Conservation (phyloP, 2,888 invertebrate genomes). For the Watsonalla binaria region DNA sequence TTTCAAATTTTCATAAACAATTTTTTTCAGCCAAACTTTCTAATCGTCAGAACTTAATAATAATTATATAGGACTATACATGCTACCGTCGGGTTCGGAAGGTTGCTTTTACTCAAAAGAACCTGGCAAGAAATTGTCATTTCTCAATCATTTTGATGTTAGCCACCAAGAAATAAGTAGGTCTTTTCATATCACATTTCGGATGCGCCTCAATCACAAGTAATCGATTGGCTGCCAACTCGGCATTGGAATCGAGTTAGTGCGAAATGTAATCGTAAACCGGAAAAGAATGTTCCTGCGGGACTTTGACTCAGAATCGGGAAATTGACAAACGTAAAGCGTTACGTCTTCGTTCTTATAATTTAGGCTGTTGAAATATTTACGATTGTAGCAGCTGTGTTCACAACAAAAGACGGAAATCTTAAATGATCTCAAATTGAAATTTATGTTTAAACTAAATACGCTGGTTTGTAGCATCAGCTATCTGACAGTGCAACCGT, state of each 20-base stretch:
- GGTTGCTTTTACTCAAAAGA: too few species aligned
- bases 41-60: too few species aligned
- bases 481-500: too few species aligned
- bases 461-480: too few species aligned
- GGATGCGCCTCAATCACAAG: slow-evolving; percentile 4
- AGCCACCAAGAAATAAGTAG: neutral
- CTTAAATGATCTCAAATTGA: too few species aligned
- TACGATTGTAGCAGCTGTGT: neutral
- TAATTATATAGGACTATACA: too few species aligned
- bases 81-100: too few species aligned
- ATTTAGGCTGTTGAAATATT: neutral
- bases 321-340: slow-evolving; percentile 25
- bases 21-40: too few species aligned
- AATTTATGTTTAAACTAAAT: too few species aligned
- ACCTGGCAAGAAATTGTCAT: too few species aligned
- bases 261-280: slow-evolving; percentile 20
- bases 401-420: neutral
- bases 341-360: slow-evolving; percentile 12
- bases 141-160: neutral
- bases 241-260: slow-evolving; percentile 3
- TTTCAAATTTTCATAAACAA: too few species aligned
- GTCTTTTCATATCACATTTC: slow-evolving; percentile 1
- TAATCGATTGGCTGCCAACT: slow-evolving; percentile 9
- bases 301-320: slow-evolving; percentile 13
- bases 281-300: slow-evolving; percentile 11